These are phyloP conservation scores for Ditylenchus dipsaci DNA, from an alignment of 1,140 invertebrate species.

Conservation along the genomic window DNA sequence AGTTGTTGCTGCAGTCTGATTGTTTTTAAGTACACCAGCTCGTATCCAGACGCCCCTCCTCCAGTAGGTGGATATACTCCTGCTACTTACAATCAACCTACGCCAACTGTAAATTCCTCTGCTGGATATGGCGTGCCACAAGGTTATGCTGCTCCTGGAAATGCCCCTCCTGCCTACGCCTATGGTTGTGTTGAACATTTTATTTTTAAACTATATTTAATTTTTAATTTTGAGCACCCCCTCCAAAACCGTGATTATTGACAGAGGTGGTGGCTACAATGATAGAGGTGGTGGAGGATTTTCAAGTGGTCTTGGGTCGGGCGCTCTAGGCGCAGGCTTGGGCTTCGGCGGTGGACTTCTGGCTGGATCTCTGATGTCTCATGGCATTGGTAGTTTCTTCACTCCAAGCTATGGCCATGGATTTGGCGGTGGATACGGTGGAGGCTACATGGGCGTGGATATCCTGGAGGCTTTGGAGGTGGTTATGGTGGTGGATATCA, in stretches of 20 bases:
- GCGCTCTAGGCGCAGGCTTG: conserved; percentile 10
- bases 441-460: conserved; percentile 11
- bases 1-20: too few species aligned
- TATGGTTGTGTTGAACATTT: conserved; percentile 12
- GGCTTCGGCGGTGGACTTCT: conserved; percentile 32
- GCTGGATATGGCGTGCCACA: not conserved
- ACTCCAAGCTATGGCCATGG: conserved; percentile 34
- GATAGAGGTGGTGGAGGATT: conserved; percentile 20
- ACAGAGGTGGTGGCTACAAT: conserved; percentile 21
- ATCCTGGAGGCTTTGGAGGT: conserved; percentile 22
- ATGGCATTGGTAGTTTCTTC: conserved; percentile 40
- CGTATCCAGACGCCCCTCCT: conserved; percentile 34
- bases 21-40: conserved; percentile 30
- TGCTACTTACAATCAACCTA: not conserved
- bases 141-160: not conserved
- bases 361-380: conserved; percentile 33
- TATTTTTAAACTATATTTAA: not conserved
- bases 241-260: conserved; percentile 39
- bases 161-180: conserved; percentile 6
- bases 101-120: not conserved
- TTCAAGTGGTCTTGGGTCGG: conserved; percentile 18
- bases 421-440: conserved; percentile 21
- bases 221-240: conserved; percentile 4
- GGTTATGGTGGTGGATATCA: conserved; percentile 36
- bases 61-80: conserved; percentile 7